A percentile compares a stretch with the other conserved stretches of the same genome.
Conservation (phyloP, 2,888 invertebrate species). For the Mesorhabditis spiculigera region DNA sequence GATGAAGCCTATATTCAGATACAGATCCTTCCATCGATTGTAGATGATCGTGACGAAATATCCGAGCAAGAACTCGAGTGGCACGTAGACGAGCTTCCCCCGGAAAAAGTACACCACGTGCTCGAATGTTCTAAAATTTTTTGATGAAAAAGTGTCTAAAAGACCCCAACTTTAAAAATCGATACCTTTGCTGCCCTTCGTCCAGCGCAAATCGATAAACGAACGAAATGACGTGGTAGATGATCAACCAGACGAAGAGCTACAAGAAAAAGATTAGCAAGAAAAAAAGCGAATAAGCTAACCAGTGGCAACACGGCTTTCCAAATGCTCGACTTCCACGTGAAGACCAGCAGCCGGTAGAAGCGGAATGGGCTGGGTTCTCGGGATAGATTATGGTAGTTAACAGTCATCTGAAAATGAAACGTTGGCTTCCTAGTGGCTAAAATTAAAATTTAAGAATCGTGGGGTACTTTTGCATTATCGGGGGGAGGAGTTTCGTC, state of each 20-base stretch:
- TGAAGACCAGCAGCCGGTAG: conserved; percentile 26
- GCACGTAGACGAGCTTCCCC: conserved; percentile 29
- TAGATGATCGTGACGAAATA: conserved; percentile 37
- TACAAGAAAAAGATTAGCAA: conserved; percentile 11
- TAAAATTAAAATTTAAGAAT: too few relatives aligned
- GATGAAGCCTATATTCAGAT: conserved; percentile 41
- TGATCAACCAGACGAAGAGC: conserved; percentile 25
- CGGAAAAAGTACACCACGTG: conserved; percentile 31
- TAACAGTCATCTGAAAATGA: conserved; percentile 28
- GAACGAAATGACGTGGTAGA: conserved; percentile 28
- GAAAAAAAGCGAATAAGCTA: not conserved
- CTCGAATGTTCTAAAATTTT: conserved; percentile 28
- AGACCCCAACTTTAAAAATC: too few relatives aligned
- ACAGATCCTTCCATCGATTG: conserved; percentile 37
- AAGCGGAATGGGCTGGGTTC: conserved; percentile 37
- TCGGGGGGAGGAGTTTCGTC: too few relatives aligned
- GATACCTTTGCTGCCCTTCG: conserved; percentile 25
- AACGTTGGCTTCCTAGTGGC: too few relatives aligned
- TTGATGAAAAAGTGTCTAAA: too few relatives aligned
- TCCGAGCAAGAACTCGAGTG: conserved; percentile 36
- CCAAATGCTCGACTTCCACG: conserved; percentile 41
- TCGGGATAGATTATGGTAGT: conserved; percentile 34
- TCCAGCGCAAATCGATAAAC: conserved; percentile 30
- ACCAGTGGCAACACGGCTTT: conserved; percentile 27
- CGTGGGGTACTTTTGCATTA: too few relatives aligned